Evolutionary conservation across 2,888 invertebrate species (phyloP).

Genomic region (Nudaria mundana): DNA sequence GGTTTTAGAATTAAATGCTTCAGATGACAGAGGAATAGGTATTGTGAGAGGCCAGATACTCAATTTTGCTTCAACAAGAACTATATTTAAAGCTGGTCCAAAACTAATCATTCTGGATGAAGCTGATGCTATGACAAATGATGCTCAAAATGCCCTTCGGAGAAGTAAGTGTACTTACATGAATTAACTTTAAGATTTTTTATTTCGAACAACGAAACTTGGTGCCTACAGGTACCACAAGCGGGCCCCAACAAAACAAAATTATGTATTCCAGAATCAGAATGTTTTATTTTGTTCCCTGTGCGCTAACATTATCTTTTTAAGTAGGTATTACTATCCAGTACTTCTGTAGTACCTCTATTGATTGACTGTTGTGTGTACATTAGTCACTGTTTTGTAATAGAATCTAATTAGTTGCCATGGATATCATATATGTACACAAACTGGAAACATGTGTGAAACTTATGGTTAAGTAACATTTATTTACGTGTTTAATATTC

Average conservation of each 20-base stretch:
- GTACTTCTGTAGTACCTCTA: not conserved
- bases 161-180: constrained; percentile 85
- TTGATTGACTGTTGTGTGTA: not conserved
- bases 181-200: not conserved
- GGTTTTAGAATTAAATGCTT: constrained; percentile 97
- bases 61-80: constrained; percentile 97
- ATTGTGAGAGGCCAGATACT: constrained; percentile 96
- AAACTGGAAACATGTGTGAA: constrained; percentile 14
- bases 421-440: constrained; percentile 39
- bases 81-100: constrained; percentile 95
- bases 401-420: constrained; percentile 35
- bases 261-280: too few species aligned
- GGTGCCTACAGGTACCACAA: too few species aligned
- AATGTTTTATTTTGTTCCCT: too few species aligned
- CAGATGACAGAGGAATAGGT: constrained; percentile 98
- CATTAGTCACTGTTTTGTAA: not conserved
- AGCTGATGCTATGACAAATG: constrained; percentile 99
- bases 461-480: not conserved
- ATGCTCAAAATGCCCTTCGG: constrained; percentile 98
- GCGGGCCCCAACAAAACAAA: too few species aligned
- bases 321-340: too few species aligned
- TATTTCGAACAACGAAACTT: too few species aligned
- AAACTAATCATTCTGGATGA: constrained; percentile 98
- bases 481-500: not conserved
- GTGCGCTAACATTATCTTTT: too few species aligned